Evolutionary conservation across 2,797 vertebrate genomes (phyloP).

Genomic region (Nasua narica): DNA sequence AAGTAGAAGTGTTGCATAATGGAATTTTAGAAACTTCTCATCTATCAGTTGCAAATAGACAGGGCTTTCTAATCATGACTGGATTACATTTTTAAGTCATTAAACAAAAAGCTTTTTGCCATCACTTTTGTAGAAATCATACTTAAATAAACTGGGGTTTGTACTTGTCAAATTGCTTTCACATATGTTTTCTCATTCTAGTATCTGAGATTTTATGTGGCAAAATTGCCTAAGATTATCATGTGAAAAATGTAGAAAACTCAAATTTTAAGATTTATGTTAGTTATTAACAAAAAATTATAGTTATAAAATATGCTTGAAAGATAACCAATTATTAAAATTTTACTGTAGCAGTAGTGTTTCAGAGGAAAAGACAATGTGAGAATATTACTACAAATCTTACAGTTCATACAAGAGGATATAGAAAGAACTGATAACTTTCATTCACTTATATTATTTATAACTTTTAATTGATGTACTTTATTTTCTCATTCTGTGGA

Average conservation of each 20-base stretch:
- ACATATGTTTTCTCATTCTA: background rate
- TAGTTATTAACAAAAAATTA: background rate
- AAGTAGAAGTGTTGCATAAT: conserved; percentile 6
- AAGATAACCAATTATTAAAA: background rate
- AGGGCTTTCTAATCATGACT: background rate
- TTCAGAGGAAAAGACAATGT: background rate
- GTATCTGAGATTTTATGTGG: background rate
- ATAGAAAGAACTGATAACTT: background rate
- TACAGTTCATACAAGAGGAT: background rate
- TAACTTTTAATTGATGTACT: background rate
- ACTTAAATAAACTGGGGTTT: background rate
- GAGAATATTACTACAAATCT: background rate
- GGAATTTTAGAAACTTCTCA: conserved; percentile 37
- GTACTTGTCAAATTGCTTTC: background rate
- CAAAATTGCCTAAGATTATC: background rate
- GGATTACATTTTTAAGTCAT: background rate
- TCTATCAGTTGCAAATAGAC: background rate
- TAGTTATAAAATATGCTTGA: background rate
- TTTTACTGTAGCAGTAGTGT: background rate
- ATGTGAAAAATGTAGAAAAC: background rate
- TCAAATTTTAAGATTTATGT: conserved; percentile 7
- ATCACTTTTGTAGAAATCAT: background rate
- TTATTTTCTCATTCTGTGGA: background rate
- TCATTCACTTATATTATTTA: background rate
- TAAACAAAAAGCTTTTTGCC: conserved; percentile 2